Evolutionary conservation across 2,797 vertebrate genomes (phyloP).

Genomic region (Aselliscus stoliczkanus): DNA sequence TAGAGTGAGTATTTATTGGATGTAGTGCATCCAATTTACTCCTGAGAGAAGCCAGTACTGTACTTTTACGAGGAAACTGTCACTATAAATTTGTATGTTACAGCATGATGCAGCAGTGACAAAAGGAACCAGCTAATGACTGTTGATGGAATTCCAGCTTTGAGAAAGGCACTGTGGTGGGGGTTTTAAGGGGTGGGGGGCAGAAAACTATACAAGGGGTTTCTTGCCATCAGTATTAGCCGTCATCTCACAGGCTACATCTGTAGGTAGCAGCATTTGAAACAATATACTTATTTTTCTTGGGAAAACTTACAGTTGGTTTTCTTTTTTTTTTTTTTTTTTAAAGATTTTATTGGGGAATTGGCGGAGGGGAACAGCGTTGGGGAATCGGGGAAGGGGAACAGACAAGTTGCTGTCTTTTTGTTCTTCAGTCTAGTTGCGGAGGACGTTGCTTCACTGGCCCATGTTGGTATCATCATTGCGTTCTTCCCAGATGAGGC

Average conservation of each 20-base stretch:
- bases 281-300: not conserved
- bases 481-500: no score
- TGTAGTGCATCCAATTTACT: constrained; percentile 23
- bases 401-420: no score
- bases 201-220: not conserved
- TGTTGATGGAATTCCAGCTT: not conserved
- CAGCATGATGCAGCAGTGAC: not conserved
- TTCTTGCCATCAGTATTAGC: not conserved
- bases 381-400: no score
- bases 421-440: no score
- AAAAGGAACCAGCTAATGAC: not conserved
- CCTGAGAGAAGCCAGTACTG: not conserved
- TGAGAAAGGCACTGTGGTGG: rapidly evolving
- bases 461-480: no score
- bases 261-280: no score
- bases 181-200: no score
- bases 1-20: not conserved
- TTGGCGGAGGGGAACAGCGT: no score
- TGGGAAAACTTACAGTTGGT: not conserved
- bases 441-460: no score
- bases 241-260: not conserved
- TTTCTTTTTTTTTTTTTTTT: no score
- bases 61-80: constrained; percentile 2
- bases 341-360: no score
- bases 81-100: constrained; percentile 16